Evolutionary conservation across 2,113 vertebrate genomes (phyloP).

Genomic region (Bettongia penicillata): DNA sequence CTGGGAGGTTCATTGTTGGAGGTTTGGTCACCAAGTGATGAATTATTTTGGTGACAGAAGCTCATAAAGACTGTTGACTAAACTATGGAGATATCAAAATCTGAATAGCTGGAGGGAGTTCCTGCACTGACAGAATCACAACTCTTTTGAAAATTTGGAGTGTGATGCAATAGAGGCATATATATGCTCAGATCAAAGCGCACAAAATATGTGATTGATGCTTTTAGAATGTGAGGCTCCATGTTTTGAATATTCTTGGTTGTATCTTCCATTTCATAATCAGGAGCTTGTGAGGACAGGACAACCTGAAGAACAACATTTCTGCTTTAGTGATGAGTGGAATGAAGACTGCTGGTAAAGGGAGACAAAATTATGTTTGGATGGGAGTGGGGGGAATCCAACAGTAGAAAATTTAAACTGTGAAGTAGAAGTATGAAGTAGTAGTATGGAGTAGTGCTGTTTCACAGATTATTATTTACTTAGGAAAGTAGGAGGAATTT

Average conservation of each 20-base stretch:
- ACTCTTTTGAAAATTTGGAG: background rate
- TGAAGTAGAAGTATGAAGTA: background rate
- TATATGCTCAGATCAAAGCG: background rate
- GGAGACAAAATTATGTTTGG: slow-evolving; percentile 15
- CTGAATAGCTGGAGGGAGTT: background rate
- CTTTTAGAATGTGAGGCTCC: slow-evolving; percentile 16
- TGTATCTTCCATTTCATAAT: slow-evolving; percentile 57
- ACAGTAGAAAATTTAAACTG: background rate
- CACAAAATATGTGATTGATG: background rate
- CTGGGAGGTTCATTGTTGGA: background rate
- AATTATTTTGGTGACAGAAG: background rate
- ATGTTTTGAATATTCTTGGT: slow-evolving; percentile 67
- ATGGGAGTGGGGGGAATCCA: background rate
- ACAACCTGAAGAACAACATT: slow-evolving; percentile 58
- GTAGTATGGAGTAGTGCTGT: background rate
- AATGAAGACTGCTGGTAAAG: slow-evolving; percentile 44
- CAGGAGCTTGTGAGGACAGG: slow-evolving; percentile 42
- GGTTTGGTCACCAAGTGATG: background rate
- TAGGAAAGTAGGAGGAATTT: slow-evolving; percentile 39
- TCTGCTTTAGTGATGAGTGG: slow-evolving; percentile 70
- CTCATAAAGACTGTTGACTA: background rate
- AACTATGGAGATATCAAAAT: background rate
- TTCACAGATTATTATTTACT: slow-evolving; percentile 47
- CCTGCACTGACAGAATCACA: background rate
- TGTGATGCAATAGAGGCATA: background rate